Base-by-base conservation (phyloP, 2,888 invertebrate genomes). In the Chrysomela aeneicollis region DNA sequence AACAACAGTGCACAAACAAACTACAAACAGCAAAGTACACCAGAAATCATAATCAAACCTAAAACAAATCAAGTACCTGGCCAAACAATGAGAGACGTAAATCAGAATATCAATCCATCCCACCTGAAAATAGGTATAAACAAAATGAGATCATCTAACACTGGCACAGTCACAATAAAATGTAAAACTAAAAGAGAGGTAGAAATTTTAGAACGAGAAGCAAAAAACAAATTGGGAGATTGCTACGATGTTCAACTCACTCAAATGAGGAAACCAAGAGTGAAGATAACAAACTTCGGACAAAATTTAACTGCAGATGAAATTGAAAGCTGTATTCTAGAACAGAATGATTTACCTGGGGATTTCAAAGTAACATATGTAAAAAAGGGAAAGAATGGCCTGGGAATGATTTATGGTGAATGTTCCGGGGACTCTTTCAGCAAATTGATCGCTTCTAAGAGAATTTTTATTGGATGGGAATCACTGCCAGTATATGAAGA, bases 71-170 rank as follows among this genome's bases (percentile, higher is more conserved):
- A 35, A 35, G 35, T 35, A 35, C 35, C 35, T 35, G 35, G 35
- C 47, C 47, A 47, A 17, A 47, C 47, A 47, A 47, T 18, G 19
- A 47, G 18, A 47, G 47, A 47, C 47, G 19, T 47, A 17, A 47
- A 47, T 47, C 6, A 47, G 19, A 47, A 47, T 47, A 47, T 47
- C 47, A 47, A 47, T 47, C 47, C 47, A 47, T 18, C 47, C 19
- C 18, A 47, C 19, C 19, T 47, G 47, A 47, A 47, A 47, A 47
- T 47, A 47, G 47, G 19, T 47, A 47, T 47, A 47, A 47, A 15
- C 47, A 47, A 47, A 47, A 47, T 47, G 47, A 47, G 47, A 47
- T 18, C 47, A 47, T 47, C 47, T 47, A 17, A 47, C 3, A 52
- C 52, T 15, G 52, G 52, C 17, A 47, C 47, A 47, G 18, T 47